Conservation (phyloP, 2,797 vertebrate species). For the Aeoliscus strigatus region DNA sequence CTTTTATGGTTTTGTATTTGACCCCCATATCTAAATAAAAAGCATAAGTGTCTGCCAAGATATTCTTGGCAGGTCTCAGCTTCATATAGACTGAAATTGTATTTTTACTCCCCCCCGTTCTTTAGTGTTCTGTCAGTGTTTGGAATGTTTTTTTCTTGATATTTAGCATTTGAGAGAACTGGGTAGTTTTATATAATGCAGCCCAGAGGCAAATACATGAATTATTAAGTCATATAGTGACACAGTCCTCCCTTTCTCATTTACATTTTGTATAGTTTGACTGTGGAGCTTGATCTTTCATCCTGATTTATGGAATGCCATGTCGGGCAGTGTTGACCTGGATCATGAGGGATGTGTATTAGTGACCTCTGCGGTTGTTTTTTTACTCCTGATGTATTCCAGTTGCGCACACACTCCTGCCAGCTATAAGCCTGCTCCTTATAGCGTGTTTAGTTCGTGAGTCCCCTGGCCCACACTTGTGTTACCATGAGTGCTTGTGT, state of each 20-base stretch:
- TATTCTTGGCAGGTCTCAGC: constrained; percentile 12
- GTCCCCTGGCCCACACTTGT: constrained; percentile 17
- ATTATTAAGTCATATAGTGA: constrained; percentile 6
- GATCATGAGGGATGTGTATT: constrained; percentile 24
- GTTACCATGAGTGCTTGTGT: constrained; percentile 34
- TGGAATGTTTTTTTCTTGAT: constrained; percentile 14
- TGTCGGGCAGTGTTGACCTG: constrained; percentile 23
- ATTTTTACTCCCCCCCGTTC: constrained; percentile 6
- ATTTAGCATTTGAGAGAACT: constrained; percentile 8
- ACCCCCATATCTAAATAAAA: constrained; percentile 20
- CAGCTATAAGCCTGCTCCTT: constrained; percentile 31
- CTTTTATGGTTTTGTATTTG: constrained; percentile 14
- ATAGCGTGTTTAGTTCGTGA: constrained; percentile 37
- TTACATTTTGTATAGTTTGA: neutral
- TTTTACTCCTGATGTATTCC: constrained; percentile 38
- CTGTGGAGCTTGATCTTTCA: constrained; percentile 6
- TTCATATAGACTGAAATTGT: constrained; percentile 6
- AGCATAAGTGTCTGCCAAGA: constrained; percentile 9
- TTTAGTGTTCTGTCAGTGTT: neutral
- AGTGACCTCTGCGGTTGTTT: constrained; percentile 31
- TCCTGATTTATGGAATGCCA: constrained; percentile 23
- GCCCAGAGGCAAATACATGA: constrained; percentile 8
- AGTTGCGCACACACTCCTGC: constrained; percentile 35
- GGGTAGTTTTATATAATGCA: constrained; percentile 1
- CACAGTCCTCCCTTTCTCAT: constrained; percentile 4